Evolutionary conservation across 2,888 invertebrate genomes (phyloP), one percentile per base, ranked within the genome.

Genomic region (Acleris laterana): DNA sequence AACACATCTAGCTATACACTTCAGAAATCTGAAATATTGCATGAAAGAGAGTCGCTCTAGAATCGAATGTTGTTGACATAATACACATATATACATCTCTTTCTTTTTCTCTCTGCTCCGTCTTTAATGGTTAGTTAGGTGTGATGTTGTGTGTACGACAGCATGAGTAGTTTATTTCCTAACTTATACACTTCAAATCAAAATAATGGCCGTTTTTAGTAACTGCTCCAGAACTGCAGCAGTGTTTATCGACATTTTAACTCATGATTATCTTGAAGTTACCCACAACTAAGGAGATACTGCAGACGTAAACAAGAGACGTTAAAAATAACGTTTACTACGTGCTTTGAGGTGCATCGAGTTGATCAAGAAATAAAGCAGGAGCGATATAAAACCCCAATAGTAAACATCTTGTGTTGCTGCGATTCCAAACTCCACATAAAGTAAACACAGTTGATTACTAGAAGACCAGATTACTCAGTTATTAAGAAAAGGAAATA

Each of bases 311-410:
- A 65, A 65, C 65, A 65, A 55, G 6, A 17, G 28, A 11, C 42
- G 50, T 55, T 61, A 65, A 65, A 61, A 65, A 65, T 61, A 59
- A 64, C 53, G 55, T 44, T 64, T 55, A 65, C 46, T 60, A 46
- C 46, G 46, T 25, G 60, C 60, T 56, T 50, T 32, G 20, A 64
- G 48, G 17, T 65, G 65, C 65, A 65, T 50, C 55, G 60, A 17
- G 56, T 56, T 63, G 56, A 63, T 50, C 32, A 55, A 56, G 65
- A 65, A 52, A 65, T 65, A 61, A 61, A 55, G 20, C 65, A 61
- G 64, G 55, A 55, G 49, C 42, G 20, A 56, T 48, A 55, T 59
- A 49, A 63, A 61, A 32, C 42, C 28, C 5, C 38, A 65, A 65
- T 49, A 42, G 53, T 60, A 60, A 65, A 56, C 32, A 56, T 46